A percentile compares a stretch with the other conserved stretches of the same genome.
Evolutionary conservation across 2,797 vertebrate genomes (phyloP).

Genomic region (Meda fulgida): DNA sequence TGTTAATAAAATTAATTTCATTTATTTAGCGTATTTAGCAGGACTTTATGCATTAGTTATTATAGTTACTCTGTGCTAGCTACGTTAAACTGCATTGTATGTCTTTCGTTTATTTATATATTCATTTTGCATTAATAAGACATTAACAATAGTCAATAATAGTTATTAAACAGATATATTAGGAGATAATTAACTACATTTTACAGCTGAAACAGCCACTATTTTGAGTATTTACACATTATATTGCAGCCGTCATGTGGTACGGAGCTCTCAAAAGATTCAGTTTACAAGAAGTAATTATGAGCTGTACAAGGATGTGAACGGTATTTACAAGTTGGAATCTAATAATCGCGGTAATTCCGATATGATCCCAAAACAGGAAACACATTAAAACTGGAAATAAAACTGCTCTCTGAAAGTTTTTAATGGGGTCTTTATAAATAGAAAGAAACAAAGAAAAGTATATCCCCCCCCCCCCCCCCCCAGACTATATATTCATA

Average conservation of each 20-base stretch:
- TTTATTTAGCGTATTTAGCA: too few species aligned
- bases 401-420: neutral
- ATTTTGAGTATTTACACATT: neutral
- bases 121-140: neutral
- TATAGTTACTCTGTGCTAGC: neutral
- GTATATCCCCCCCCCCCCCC: too few species aligned
- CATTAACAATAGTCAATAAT: neutral
- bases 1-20: too few species aligned
- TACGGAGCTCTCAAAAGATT: neutral
- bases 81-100: neutral
- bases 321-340: neutral
- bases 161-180: neutral
- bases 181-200: neutral
- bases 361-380: too few species aligned
- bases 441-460: neutral
- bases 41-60: neutral
- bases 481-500: too few species aligned
- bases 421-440: neutral
- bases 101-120: neutral
- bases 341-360: neutral
- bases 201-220: neutral
- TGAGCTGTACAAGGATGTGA: neutral
- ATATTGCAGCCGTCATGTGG: neutral
- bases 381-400: too few species aligned
- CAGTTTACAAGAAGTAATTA: neutral